phyloP scores from a whole-genome alignment of 2,797 vertebrate genomes.

The Philypnodon macrostomus region DNA sequence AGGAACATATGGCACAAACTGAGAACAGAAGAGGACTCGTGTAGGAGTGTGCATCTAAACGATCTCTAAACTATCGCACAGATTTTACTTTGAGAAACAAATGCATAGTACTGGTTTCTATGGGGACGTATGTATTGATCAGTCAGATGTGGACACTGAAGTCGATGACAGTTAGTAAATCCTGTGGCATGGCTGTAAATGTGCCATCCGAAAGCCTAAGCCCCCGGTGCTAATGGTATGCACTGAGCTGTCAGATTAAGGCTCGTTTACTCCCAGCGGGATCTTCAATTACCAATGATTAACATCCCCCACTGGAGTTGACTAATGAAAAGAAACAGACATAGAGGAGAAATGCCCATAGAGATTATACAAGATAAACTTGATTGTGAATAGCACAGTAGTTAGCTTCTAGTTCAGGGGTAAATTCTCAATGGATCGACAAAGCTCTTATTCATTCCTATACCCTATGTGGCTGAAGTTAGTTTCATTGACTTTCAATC shows the following conservation, averaged over 20 bases:
- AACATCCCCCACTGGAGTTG: slow-evolving; percentile 63
- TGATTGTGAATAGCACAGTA: no score
- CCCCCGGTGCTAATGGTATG: slow-evolving; percentile 57
- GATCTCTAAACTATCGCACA: no score
- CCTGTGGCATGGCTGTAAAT: slow-evolving; percentile 18
- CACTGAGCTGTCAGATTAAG: slow-evolving; percentile 74
- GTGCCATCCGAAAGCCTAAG: slow-evolving; percentile 48
- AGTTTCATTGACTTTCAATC: no score
- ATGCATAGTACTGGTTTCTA: no score
- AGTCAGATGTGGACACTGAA: no score
- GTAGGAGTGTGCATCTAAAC: slow-evolving; percentile 23
- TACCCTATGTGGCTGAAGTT: no score
- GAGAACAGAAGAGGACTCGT: slow-evolving; percentile 22
- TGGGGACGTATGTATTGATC: no score
- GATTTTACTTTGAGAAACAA: no score
- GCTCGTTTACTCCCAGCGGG: slow-evolving; percentile 75
- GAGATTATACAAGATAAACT: not conserved
- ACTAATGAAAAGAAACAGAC: slow-evolving; percentile 51
- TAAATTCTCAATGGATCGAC: no score
- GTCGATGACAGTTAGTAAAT: slow-evolving; percentile 38
- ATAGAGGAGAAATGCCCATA: slow-evolving; percentile 28
- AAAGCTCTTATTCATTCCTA: no score
- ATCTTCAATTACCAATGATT: slow-evolving; percentile 76
- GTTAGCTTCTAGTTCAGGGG: no score
- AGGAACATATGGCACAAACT: slow-evolving; percentile 20